Base-by-base conservation (phyloP, 2,888 invertebrate species). In the Lithophane socia region DNA sequence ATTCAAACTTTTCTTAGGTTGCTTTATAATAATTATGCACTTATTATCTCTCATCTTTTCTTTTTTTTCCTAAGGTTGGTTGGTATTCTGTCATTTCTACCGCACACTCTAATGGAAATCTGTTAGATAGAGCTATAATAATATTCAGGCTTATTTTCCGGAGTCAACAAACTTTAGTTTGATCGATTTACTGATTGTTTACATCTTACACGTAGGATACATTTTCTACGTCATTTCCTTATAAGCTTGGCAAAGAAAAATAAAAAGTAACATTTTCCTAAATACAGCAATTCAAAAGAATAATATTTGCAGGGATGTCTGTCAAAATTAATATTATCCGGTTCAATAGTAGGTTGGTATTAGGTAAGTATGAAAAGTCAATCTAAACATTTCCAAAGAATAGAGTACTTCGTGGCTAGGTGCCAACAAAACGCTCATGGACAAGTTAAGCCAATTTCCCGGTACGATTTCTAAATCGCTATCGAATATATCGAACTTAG, bases 391-490 rank as follows among this genome's bases (percentile, higher is more conserved):
- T 54, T 77, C 21, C 9, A 42, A 81, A 61, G 54, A 42, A 81
- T 16, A 42, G 60, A 58, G 47, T 74, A 60, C 18, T 64, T 67
- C 42, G 21, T 78, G 80, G 78, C 80, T 60, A 54, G 58, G 12
- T 8, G 58, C 83, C 83, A 79, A 83, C 65, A 66, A 67, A 83
- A 68, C 29, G 37, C 49, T 72, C 24, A 77, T 52, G 49, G 77
- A 80, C 54, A 82, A 72, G 49, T 69, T 63, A 83, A 64, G 52
- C 73, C 56, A 69, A 83, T 69, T 79, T 79, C 54, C 69, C 65
- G n/a, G n/a, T 79, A 65, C 58, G 37, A 79, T 83, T 74, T 54
- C 42, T 58, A 63, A 58, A 75, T 70, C 16, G 18, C 61, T 47
- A 24, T 58, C 52, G 52, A 58, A 54, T 16, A 52, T 56, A 58